Conservation (phyloP, 2,888 invertebrate species). For the Acanthosoma haemorrhoidale region DNA sequence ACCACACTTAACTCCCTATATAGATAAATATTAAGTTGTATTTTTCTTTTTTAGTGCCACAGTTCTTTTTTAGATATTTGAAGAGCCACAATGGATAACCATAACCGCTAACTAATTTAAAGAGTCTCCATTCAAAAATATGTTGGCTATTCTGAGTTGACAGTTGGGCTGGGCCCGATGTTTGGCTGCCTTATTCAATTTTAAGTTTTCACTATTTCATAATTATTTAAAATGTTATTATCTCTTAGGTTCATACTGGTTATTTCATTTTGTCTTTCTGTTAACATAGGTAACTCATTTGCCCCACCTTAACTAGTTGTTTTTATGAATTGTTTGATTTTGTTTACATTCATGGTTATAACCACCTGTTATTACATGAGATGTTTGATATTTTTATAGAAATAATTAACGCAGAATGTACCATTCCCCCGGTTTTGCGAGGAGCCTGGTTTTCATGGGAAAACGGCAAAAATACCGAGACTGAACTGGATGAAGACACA, state of each 20-base stretch:
- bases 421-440: slow-evolving; percentile 49
- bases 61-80: too few species aligned
- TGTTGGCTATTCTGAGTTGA: not conserved
- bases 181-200: slow-evolving; percentile 1
- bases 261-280: not conserved
- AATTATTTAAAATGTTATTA: not conserved
- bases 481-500: slow-evolving; percentile 71
- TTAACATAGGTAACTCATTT: not conserved
- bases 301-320: not conserved
- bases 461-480: slow-evolving; percentile 73
- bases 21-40: too few species aligned
- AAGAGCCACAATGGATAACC: too few species aligned
- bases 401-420: not conserved
- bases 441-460: slow-evolving; percentile 92
- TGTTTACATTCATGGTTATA: not conserved
- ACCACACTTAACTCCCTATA: too few species aligned
- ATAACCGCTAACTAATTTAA: too few species aligned
- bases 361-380: slow-evolving; percentile 11
- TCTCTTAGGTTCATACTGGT: not conserved
- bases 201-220: not conserved
- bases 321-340: not conserved
- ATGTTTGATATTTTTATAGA: not conserved
- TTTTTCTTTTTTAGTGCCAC: too few species aligned
- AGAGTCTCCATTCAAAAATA: too few species aligned
- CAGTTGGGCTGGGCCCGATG: not conserved